Evolutionary conservation across 2,797 vertebrate genomes (phyloP).

Genomic region (Acrossocheilus fasciatus): DNA sequence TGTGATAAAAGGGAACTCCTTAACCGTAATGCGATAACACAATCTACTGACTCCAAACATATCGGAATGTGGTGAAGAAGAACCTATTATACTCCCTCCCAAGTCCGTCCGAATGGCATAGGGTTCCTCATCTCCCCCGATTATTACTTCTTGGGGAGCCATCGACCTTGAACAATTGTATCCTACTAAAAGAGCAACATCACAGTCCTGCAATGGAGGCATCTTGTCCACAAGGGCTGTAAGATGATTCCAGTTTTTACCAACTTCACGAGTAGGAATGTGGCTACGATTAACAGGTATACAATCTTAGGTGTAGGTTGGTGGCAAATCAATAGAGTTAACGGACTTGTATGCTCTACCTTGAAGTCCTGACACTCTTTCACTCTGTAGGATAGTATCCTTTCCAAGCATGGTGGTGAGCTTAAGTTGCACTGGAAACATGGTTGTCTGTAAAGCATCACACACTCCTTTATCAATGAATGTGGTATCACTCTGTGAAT

Average conservation of each 20-base stretch:
- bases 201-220: background rate
- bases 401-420: background rate
- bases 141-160: background rate
- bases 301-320: background rate
- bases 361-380: background rate
- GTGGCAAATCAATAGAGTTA: background rate
- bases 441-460: background rate
- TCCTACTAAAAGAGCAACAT: constrained; percentile 22
- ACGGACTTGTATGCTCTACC: too few relatives aligned
- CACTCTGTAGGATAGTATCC: background rate
- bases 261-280: background rate
- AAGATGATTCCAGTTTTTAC: background rate
- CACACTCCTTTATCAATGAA: background rate
- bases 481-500: background rate
- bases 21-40: background rate
- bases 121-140: background rate
- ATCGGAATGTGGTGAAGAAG: background rate
- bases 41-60: background rate
- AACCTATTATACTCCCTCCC: constrained; percentile 1
- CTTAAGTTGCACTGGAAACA: background rate
- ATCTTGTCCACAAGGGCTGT: background rate
- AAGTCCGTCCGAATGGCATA: background rate
- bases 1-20: background rate
- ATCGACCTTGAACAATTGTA: background rate
- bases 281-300: background rate